These are phyloP conservation scores for Chlamydotis undulata DNA, from an alignment of 2,113 vertebrate genomes.

Conservation along the genomic window DNA sequence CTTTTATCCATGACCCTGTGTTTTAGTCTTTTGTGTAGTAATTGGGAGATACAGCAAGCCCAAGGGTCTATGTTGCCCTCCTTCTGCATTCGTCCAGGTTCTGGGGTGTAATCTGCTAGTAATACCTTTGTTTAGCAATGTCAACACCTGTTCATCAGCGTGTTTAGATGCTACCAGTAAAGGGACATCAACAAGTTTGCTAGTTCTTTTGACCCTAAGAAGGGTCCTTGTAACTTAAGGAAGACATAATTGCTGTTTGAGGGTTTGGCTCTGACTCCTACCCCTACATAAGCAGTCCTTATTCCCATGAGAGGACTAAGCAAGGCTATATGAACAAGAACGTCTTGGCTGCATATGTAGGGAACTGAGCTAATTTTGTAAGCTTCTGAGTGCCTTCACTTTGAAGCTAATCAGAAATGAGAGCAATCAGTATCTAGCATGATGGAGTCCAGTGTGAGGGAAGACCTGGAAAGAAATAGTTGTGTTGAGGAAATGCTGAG, in stretches of 20 bases:
- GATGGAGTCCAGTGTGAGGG: background rate
- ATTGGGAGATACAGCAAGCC: constrained; percentile 81
- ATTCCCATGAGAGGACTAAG: background rate
- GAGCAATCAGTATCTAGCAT: background rate
- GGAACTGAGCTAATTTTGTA: background rate
- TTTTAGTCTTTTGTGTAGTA: constrained; percentile 80
- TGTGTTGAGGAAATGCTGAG: background rate
- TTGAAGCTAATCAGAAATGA: background rate
- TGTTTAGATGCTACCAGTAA: background rate
- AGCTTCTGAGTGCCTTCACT: background rate
- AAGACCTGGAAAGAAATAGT: background rate
- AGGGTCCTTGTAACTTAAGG: background rate
- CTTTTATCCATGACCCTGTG: constrained; percentile 81
- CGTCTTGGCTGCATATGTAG: background rate
- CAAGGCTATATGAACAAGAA: background rate
- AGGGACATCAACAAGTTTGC: constrained; percentile 1
- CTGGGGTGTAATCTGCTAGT: constrained; percentile 79
- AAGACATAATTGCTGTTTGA: background rate
- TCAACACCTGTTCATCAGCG: constrained; percentile 80
- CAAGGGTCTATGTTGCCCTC: constrained; percentile 70
- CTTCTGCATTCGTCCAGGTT: constrained; percentile 65
- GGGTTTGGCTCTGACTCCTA: background rate
- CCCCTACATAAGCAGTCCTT: background rate
- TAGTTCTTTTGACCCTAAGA: background rate
- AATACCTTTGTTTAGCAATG: constrained; percentile 83